Base-by-base conservation (phyloP, 2,797 vertebrate species). In the Acanthis flammea region DNA sequence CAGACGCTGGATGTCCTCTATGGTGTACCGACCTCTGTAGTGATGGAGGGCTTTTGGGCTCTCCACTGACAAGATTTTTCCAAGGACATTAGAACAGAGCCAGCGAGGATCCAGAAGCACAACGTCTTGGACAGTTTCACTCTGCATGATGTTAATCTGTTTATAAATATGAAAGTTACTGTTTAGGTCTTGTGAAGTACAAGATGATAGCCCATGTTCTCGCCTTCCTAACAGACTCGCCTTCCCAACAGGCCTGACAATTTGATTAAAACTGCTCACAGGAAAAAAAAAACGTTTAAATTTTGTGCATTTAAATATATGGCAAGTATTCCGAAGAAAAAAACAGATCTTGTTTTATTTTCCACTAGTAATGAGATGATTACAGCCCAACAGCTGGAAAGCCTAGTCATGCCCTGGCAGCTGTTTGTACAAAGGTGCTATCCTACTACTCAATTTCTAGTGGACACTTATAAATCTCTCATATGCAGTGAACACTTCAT, bases 111-210 rank as follows among this genome's bases (percentile, higher is more conserved):
- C 99, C 96, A 99, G 97, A 67, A 99, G 98, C 31, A 99, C 98
- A 30, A 99, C 99, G 5, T 99, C 99, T 97, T 99, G 99, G 48
- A 99, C 99, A 3, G 99, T 99, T 97, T 99, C 99, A 84, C 99
- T 99, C 98, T 99, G 99, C 98, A 99, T 99, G 97, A 99, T 98
- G 97, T 99, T 99, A 93, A 99, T 99, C 99, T 99, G 98, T 67
- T 87, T 16, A 86, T 33, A 88, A 68, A 96, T 25, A 87, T 3
- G 16, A 82, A 93, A 93, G 71, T 91, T 84, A 91, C 17, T 70
- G 30, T 86, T 89, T 70, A 65, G 7, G 45, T 63, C 35, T 68
- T 66, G 48, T 73, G n/a, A 89, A 80, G 48, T 53, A 87, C 7
- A 75, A 86, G 61, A 58, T 10, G n/a, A 70, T 28, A 86, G 18